phyloP scores from a whole-genome alignment of 2,888 invertebrate species.

The Synanthedon formicaeformis region DNA sequence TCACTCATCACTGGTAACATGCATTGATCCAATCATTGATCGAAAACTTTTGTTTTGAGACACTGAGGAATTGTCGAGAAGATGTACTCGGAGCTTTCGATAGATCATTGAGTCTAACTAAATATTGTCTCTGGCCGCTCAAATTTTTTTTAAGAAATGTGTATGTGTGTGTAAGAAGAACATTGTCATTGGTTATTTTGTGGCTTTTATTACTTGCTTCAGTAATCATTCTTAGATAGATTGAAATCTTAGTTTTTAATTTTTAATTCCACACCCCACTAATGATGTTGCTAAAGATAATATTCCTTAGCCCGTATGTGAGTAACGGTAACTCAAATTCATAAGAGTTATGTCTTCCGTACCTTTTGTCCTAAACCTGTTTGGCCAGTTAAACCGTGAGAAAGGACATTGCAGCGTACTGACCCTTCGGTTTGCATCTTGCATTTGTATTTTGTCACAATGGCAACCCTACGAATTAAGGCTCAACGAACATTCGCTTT shows the following conservation, averaged over 20 bases:
- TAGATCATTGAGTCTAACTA: too few relatives aligned
- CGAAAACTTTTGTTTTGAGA: too few relatives aligned
- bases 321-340: background rate
- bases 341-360: slow-evolving; percentile 2
- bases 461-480: background rate
- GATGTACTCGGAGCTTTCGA: too few relatives aligned
- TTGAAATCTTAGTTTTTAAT: background rate
- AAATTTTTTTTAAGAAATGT: too few relatives aligned
- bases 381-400: slow-evolving; percentile 12
- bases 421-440: slow-evolving; percentile 16
- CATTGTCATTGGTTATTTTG: too few relatives aligned
- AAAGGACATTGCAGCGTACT: slow-evolving; percentile 6
- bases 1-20: too few relatives aligned
- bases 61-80: too few relatives aligned
- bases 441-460: background rate
- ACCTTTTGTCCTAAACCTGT: slow-evolving; percentile 12
- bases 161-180: too few relatives aligned
- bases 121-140: too few relatives aligned
- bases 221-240: background rate
- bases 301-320: background rate
- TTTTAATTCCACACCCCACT: background rate
- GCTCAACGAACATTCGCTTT: background rate
- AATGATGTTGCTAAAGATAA: background rate
- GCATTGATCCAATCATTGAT: too few relatives aligned
- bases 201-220: too few relatives aligned